Base-by-base conservation (phyloP, 2,797 vertebrate species). In the Hafferia zeledoni region DNA sequence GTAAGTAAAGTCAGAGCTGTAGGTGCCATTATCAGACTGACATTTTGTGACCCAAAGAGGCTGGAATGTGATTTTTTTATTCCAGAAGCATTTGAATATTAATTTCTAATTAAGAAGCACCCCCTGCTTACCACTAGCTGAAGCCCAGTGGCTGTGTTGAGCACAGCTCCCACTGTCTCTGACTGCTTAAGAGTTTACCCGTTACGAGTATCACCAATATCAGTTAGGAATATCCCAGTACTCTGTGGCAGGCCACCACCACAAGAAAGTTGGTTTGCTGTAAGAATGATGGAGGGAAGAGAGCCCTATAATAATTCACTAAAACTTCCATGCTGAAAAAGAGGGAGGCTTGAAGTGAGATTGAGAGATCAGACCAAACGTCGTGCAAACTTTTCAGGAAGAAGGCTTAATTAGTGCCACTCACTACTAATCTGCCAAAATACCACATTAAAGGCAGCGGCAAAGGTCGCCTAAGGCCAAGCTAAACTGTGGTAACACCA, bases 391-490 rank as follows among this genome's bases (percentile, higher is more conserved):
- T 75, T 84, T 81, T 85, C 78, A 83, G 87, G 85, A 82, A 50
- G 60, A 89, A 85, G 68, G 63, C 37, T 83, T 90, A 83, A 96
- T 94, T 83, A 88, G 56, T 23, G 86, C 64, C 74, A 93, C 71
- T 65, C 46, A 59, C 93, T 63, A 78, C 53, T 24, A 70, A 22
- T 35, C 41, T 92, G 95, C 95, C 95, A 93, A 90, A 95, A 94
- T 79, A 71, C 86, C 92, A 95, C 46, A 92, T 90, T 65, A 76
- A 95, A 93, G 90, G 82, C 89, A 89, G 89, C 5, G 0, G 60
- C 76, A 90, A 87, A 95, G 94, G 95, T 96, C 90, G 17, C 47
- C 81, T 96, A 83, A 97, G 96, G 96, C 89, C 91, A 94, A 50
- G 67, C 31, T 81, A 43, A 90, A 75, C 75, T 61, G 82, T 59